phyloP scores from a whole-genome alignment of 2,888 invertebrate genomes.

The Sinopyrophorus schimmeli region DNA sequence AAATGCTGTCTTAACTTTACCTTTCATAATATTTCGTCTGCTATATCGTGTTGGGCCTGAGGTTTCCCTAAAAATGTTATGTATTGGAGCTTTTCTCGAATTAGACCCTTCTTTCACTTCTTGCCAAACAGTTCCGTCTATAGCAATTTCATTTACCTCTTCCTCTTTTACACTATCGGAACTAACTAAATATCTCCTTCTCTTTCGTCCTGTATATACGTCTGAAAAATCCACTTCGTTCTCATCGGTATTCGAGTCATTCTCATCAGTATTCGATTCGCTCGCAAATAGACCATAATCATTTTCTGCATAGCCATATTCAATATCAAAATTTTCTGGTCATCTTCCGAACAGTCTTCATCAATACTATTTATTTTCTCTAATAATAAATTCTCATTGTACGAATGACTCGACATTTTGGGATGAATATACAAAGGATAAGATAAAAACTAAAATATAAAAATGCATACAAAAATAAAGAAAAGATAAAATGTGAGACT shows the following conservation, averaged over 20 bases:
- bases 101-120: constrained; percentile 19
- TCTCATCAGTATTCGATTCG: too few relatives aligned
- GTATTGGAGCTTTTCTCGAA: constrained; percentile 1
- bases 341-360: constrained; percentile 17
- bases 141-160: constrained; percentile 19
- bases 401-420: constrained; percentile 12
- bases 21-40: too few relatives aligned
- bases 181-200: constrained; percentile 7
- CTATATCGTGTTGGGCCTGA: constrained; percentile 2
- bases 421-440: constrained; percentile 14
- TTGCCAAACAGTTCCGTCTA: constrained; percentile 31
- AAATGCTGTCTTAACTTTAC: too few relatives aligned
- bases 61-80: constrained; percentile 3
- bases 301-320: constrained; percentile 3
- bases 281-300: constrained; percentile 11
- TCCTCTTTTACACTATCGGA: background rate
- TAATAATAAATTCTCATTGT: constrained; percentile 16
- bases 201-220: constrained; percentile 16
- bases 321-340: constrained; percentile 12
- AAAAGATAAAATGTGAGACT: too few relatives aligned
- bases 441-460: constrained; percentile 12
- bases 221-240: background rate
- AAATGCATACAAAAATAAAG: too few relatives aligned
- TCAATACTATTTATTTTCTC: constrained; percentile 19
- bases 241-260: constrained; percentile 1